phyloP scores from a whole-genome alignment of 2,797 vertebrate genomes.

The Enteromius fasciolatus region DNA sequence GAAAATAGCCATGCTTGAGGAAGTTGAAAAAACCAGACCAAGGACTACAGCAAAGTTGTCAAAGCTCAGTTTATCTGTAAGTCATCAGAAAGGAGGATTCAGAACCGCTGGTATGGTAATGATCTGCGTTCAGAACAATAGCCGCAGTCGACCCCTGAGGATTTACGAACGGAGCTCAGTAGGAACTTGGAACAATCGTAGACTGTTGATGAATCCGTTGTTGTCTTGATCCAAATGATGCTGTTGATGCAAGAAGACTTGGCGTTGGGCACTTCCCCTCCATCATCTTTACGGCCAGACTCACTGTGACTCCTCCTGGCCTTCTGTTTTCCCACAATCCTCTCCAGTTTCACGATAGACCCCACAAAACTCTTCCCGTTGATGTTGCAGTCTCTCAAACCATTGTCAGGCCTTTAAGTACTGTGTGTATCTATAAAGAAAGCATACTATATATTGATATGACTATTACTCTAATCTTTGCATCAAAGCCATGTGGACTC shows the following conservation, averaged over 20 bases:
- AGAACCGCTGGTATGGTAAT: constrained; percentile 7
- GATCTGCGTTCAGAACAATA: background rate
- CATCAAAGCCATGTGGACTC: constrained; percentile 64
- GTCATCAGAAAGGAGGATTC: constrained; percentile 20
- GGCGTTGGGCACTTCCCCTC: constrained; percentile 27
- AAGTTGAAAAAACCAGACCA: constrained; percentile 28
- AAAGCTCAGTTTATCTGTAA: constrained; percentile 36
- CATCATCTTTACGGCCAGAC: constrained; percentile 51
- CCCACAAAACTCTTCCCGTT: too few relatives aligned
- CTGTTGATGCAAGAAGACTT: constrained; percentile 9
- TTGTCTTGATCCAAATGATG: constrained; percentile 3
- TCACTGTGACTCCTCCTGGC: constrained; percentile 70
- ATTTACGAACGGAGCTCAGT: background rate
- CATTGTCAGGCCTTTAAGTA: constrained; percentile 49
- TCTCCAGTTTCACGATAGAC: constrained; percentile 28
- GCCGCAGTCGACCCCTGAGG: background rate
- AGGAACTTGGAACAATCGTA: background rate
- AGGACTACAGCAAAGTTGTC: constrained; percentile 45
- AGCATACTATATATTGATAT: constrained; percentile 52
- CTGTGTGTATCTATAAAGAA: constrained; percentile 47
- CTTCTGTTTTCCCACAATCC: background rate
- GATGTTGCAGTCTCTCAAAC: constrained; percentile 52
- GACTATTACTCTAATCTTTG: constrained; percentile 50
- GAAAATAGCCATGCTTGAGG: constrained; percentile 41
- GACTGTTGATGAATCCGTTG: background rate